These are phyloP conservation scores for Hypomecis atomaria DNA, from an alignment of 2,888 invertebrate genomes.

Conservation along the genomic window DNA sequence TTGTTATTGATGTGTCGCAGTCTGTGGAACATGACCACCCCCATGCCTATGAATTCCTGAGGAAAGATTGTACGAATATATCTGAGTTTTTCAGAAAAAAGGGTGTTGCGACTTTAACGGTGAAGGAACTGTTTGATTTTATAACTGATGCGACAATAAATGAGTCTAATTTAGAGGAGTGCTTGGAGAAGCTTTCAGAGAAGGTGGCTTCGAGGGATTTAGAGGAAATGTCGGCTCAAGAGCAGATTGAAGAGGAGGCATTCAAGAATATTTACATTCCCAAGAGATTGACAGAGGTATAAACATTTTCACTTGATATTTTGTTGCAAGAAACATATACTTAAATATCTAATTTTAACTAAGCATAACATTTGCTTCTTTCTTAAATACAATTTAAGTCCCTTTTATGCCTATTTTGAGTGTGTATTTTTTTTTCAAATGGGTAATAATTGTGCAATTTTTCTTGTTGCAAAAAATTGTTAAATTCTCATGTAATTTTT, in stretches of 20 bases:
- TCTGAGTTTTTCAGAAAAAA: constrained; percentile 95
- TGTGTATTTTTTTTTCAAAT: too few relatives aligned
- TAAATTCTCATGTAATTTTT: too few relatives aligned
- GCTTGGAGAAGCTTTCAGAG: constrained; percentile 89
- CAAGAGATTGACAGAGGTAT: constrained; percentile 94
- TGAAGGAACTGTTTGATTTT: constrained; percentile 97
- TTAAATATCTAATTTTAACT: too few relatives aligned
- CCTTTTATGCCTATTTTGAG: too few relatives aligned
- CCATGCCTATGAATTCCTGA: constrained; percentile 95
- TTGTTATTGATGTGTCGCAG: constrained; percentile 98
- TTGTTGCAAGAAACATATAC: not conserved
- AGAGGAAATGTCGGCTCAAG: constrained; percentile 88
- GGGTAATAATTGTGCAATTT: too few relatives aligned
- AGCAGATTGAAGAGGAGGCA: constrained; percentile 94
- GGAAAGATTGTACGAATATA: constrained; percentile 97
- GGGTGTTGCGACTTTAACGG: constrained; percentile 95
- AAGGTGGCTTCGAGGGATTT: constrained; percentile 86
- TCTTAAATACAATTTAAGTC: too few relatives aligned
- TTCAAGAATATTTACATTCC: constrained; percentile 98
- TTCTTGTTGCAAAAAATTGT: too few relatives aligned
- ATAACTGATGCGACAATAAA: constrained; percentile 96
- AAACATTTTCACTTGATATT: constrained; percentile 21
- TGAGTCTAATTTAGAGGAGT: constrained; percentile 91
- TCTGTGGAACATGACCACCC: constrained; percentile 99
- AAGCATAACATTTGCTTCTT: too few relatives aligned